Evolutionary conservation across 2,113 vertebrate genomes (phyloP).

Genomic region (Equus quagga): DNA sequence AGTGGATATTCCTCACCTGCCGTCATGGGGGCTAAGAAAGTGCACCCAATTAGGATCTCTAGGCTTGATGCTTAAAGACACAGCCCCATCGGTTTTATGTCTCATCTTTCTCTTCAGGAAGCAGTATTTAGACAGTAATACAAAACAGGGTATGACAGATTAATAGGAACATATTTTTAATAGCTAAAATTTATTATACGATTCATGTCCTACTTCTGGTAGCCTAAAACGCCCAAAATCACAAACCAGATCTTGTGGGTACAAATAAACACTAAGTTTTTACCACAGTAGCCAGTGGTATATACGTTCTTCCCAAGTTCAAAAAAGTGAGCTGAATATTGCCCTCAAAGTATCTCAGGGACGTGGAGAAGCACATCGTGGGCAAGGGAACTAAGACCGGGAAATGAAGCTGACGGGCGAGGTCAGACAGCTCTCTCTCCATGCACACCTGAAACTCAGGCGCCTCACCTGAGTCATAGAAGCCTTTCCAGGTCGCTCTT

Average conservation of each 20-base stretch:
- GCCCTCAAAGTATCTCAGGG: not conserved
- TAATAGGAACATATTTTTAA: not conserved
- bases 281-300: accelerated
- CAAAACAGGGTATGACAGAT: not conserved
- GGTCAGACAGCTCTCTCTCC: too few relatives aligned
- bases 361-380: accelerated
- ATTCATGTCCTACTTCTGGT: not conserved
- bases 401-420: accelerated
- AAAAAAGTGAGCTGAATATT: too few relatives aligned
- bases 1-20: accelerated
- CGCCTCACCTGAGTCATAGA: not conserved
- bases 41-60: accelerated
- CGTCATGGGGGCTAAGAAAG: accelerated
- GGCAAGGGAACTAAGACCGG: not conserved
- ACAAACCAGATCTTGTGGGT: not conserved
- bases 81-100: accelerated
- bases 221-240: not conserved
- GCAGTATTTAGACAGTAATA: not conserved
- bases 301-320: not conserved
- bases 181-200: not conserved
- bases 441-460: accelerated
- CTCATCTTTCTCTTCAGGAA: not conserved
- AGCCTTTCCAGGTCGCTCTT: not conserved
- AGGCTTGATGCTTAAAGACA: not conserved
- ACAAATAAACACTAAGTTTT: not conserved